A percentile compares a stretch with the other conserved stretches of the same genome.
Evolutionary conservation across 2,888 invertebrate genomes (phyloP).

Genomic region (Dolichomitus sp.): DNA sequence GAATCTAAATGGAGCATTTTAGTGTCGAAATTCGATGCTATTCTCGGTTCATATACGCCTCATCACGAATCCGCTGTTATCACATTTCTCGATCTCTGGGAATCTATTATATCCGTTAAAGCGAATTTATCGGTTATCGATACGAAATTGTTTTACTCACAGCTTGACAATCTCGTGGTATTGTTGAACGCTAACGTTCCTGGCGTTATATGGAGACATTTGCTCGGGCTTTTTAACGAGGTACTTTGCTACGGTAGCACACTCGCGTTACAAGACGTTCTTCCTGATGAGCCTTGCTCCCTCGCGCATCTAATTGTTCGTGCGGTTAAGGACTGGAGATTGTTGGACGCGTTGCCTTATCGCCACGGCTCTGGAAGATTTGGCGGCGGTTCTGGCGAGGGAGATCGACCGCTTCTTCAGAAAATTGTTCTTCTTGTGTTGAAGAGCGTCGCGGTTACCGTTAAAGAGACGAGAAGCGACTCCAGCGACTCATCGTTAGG

Average conservation of each 20-base stretch:
- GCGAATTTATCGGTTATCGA: constrained; percentile 96
- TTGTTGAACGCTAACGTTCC: constrained; percentile 91
- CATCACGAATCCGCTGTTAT: constrained; percentile 88
- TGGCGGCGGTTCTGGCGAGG: constrained; percentile 87
- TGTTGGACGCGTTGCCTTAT: constrained; percentile 88
- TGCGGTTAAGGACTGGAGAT: constrained; percentile 94
- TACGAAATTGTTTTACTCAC: constrained; percentile 95
- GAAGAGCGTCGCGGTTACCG: constrained; percentile 96
- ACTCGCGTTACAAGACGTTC: constrained; percentile 94
- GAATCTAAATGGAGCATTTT: constrained; percentile 95
- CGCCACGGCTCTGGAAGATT: constrained; percentile 86
- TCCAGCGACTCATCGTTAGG: constrained; percentile 95
- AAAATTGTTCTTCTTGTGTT: constrained; percentile 95
- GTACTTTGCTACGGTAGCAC: constrained; percentile 97
- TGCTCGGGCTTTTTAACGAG: constrained; percentile 95
- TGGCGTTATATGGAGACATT: constrained; percentile 94
- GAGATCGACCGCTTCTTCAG: constrained; percentile 90
- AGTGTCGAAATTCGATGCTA: constrained; percentile 88
- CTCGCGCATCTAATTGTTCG: constrained; percentile 95
- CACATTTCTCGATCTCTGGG: constrained; percentile 95
- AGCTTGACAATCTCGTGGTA: constrained; percentile 93
- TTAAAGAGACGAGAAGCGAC: constrained; percentile 95
- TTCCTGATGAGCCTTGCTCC: constrained; percentile 96
- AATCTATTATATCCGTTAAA: constrained; percentile 96
- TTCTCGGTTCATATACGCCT: constrained; percentile 86